Evolutionary conservation across 1,140 invertebrate species (phyloP).

Genomic region (Pomacea maculata): DNA sequence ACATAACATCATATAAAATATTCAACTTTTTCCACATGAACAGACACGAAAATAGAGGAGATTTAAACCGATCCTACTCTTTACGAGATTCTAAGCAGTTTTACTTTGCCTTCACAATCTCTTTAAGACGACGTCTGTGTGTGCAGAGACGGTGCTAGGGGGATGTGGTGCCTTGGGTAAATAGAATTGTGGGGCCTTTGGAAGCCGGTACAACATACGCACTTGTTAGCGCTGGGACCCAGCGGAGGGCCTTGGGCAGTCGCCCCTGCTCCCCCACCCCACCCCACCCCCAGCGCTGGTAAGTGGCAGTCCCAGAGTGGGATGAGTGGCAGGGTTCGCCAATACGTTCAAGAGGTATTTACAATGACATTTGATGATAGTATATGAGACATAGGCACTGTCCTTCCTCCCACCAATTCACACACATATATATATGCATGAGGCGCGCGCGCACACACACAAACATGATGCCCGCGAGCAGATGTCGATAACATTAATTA

Average conservation of each 20-base stretch:
- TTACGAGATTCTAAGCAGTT: too few species aligned
- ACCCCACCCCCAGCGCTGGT: neutral
- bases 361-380: neutral
- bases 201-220: too few species aligned
- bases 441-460: neutral
- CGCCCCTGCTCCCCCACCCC: too few species aligned
- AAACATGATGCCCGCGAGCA: neutral
- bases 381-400: neutral
- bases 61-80: too few species aligned
- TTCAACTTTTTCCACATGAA: too few species aligned
- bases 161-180: too few species aligned
- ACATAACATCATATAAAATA: too few species aligned
- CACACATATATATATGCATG: neutral
- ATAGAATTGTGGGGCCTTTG: too few species aligned
- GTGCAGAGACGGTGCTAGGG: too few species aligned
- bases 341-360: neutral
- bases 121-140: neutral
- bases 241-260: too few species aligned
- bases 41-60: too few species aligned
- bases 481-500: neutral
- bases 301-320: neutral
- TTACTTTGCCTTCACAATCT: neutral
- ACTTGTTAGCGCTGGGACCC: too few species aligned
- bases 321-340: neutral
- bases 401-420: neutral